Conservation (phyloP, 1,140 invertebrate genomes). For the Brachionus rubens region DNA sequence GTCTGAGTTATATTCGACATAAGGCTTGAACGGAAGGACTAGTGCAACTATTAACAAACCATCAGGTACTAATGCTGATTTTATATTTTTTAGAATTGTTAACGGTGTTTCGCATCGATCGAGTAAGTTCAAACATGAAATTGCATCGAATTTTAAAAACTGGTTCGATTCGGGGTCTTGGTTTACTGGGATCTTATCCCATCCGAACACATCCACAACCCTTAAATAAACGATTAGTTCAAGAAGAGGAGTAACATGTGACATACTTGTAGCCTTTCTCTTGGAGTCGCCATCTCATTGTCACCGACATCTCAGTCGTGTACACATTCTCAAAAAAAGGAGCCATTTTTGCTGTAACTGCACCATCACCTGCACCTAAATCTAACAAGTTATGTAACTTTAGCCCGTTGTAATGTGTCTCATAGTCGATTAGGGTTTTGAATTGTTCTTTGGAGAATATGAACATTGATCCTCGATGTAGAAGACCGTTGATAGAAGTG, state of each 20-base stretch:
- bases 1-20: constrained; percentile 70
- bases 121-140: constrained; percentile 81
- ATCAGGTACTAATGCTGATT: constrained; percentile 65
- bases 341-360: constrained; percentile 73
- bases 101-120: constrained; percentile 80
- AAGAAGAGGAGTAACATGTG: not conserved
- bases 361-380: constrained; percentile 85
- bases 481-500: constrained; percentile 77
- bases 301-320: constrained; percentile 78
- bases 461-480: constrained; percentile 86
- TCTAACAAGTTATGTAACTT: constrained; percentile 68
- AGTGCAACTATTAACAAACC: constrained; percentile 75
- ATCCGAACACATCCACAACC: constrained; percentile 72
- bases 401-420: constrained; percentile 50
- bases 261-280: constrained; percentile 73
- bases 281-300: constrained; percentile 73
- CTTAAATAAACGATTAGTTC: constrained; percentile 58
- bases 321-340: constrained; percentile 67
- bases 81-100: constrained; percentile 70
- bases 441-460: constrained; percentile 78
- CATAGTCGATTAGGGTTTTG: constrained; percentile 64
- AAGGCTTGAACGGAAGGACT: constrained; percentile 81
- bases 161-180: constrained; percentile 50
- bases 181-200: constrained; percentile 61
- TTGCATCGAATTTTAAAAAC: constrained; percentile 69